Percentiles rank a stretch among this genome's conserved stretches.
Conservation (phyloP, 2,113 vertebrate species). For the Salvelinus fontinalis region DNA sequence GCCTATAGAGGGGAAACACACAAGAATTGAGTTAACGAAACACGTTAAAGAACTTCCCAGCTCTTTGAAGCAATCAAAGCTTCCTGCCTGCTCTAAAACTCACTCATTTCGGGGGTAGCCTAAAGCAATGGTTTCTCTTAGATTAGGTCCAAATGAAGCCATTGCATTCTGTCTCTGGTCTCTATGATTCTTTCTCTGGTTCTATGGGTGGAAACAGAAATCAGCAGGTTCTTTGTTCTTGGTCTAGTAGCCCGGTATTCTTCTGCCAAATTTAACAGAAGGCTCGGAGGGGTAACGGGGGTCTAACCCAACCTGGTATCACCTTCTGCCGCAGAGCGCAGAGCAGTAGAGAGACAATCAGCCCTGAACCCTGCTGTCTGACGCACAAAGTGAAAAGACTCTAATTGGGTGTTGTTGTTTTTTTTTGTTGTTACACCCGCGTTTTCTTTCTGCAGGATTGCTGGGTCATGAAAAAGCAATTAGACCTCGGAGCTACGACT, state of each 20-base stretch:
- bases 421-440: conserved; percentile 71
- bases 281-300: conserved; percentile 87
- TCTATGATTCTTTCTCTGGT: conserved; percentile 70
- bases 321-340: conserved; percentile 88
- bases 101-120: conserved; percentile 73
- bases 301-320: conserved; percentile 80
- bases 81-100: conserved; percentile 26
- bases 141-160: conserved; percentile 86
- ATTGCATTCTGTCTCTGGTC: conserved; percentile 46
- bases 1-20: too few relatives aligned
- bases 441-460: conserved; percentile 74
- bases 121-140: conserved; percentile 78
- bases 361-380: conserved; percentile 87
- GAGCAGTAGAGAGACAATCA: conserved; percentile 88
- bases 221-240: conserved; percentile 73
- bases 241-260: conserved; percentile 66
- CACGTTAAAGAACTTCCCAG: conserved; percentile 81
- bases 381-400: conserved; percentile 88
- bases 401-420: conserved; percentile 70
- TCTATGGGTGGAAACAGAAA: conserved; percentile 72
- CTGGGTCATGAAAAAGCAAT: conserved; percentile 81
- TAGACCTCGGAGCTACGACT: conserved; percentile 54
- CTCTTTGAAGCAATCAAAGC: conserved; percentile 87
- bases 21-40: conserved; percentile 63
- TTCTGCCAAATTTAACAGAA: conserved; percentile 99